phyloP scores from a whole-genome alignment of 2,888 invertebrate species.

The Heliconius hortense region DNA sequence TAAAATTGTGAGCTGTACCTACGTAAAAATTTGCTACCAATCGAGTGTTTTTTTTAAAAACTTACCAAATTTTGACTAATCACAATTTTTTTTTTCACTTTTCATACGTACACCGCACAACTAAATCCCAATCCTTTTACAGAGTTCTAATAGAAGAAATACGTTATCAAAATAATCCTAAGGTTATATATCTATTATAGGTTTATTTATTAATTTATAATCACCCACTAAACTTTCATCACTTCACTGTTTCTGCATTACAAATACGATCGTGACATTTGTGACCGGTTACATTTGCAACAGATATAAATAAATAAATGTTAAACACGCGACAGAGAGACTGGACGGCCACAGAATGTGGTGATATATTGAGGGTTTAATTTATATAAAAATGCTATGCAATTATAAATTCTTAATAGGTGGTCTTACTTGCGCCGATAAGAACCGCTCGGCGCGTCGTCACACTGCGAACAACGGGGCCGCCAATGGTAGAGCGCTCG shows the following conservation, averaged over 20 bases:
- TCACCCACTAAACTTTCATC: constrained; percentile 24
- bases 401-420: constrained; percentile 23
- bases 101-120: background rate
- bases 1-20: background rate
- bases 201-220: constrained; percentile 14
- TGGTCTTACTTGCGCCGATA: constrained; percentile 37
- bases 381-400: background rate
- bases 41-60: background rate
- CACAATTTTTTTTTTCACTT: background rate
- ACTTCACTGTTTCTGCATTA: constrained; percentile 27
- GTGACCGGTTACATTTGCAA: constrained; percentile 16
- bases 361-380: constrained; percentile 18
- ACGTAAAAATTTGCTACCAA: background rate
- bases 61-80: background rate
- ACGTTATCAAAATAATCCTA: background rate
- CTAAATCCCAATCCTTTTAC: background rate
- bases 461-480: constrained; percentile 65
- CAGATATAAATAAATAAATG: constrained; percentile 28
- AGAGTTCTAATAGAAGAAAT: background rate
- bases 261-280: constrained; percentile 11
- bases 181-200: background rate
- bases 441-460: constrained; percentile 48
- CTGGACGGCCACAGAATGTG: constrained; percentile 28
- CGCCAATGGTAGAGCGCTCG: constrained; percentile 55
- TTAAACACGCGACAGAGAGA: constrained; percentile 23